A percentile compares a stretch with the other conserved stretches of the same genome.
phyloP scores from a whole-genome alignment of 2,888 invertebrate species.

The Sussaba pulchella region DNA sequence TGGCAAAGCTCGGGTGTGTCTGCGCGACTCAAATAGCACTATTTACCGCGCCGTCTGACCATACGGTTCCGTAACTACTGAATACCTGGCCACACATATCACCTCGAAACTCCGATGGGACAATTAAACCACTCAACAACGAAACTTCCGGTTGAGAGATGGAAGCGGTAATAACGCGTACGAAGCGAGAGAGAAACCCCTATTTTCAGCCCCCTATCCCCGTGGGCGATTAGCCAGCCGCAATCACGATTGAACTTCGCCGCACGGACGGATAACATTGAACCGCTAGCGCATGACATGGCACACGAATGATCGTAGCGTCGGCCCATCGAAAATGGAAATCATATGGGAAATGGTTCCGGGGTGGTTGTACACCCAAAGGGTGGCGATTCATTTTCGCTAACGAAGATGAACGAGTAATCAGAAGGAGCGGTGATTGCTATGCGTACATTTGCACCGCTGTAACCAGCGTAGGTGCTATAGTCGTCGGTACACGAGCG shows the following conservation, averaged over 20 bases:
- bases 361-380: background rate
- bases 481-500: constrained; percentile 1
- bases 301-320: background rate
- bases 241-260: constrained; percentile 22
- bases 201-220: background rate
- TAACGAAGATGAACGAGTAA: constrained; percentile 31
- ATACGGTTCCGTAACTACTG: background rate
- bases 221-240: constrained; percentile 18
- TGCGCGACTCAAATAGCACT: background rate
- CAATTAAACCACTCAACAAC: constrained; percentile 16
- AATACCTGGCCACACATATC: background rate
- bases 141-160: background rate
- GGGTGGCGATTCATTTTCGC: constrained; percentile 8
- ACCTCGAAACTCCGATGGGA: constrained; percentile 1
- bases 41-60: background rate
- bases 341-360: constrained; percentile 23
- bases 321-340: constrained; percentile 6
- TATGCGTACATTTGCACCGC: background rate
- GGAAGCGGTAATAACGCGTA: background rate
- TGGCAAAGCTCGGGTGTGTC: no score
- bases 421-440: constrained; percentile 4
- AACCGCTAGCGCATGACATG: background rate
- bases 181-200: background rate
- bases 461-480: background rate
- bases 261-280: constrained; percentile 17